phyloP scores from a whole-genome alignment of 2,113 vertebrate species.

The Ailurus styani region DNA sequence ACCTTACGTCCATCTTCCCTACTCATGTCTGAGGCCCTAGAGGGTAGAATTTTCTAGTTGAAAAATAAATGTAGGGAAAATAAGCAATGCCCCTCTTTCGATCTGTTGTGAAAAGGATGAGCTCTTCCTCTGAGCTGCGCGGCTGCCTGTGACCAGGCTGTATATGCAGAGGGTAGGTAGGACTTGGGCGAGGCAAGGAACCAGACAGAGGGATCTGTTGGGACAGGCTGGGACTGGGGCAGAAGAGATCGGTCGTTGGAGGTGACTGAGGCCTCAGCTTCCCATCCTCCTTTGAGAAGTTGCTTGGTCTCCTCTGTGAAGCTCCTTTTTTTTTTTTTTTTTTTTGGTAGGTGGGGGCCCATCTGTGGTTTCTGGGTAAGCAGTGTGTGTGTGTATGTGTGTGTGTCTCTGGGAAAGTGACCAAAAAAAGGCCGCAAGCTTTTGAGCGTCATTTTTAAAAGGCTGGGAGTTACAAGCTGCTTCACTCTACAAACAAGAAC shows the following conservation, averaged over 20 bases:
- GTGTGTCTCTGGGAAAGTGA: neutral
- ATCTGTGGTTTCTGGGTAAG: slow-evolving; percentile 26
- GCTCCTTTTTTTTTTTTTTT: neutral
- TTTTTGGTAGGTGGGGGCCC: no score
- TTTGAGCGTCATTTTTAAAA: slow-evolving; percentile 25
- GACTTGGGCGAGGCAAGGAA: neutral
- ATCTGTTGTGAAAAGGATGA: neutral
- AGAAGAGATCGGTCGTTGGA: neutral
- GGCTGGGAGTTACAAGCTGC: neutral
- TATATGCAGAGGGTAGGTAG: no score
- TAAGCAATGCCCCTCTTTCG: neutral
- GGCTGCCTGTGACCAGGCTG: neutral
- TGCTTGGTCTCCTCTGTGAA: neutral
- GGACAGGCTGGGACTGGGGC: neutral
- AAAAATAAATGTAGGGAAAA: neutral
- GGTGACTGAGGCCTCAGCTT: neutral
- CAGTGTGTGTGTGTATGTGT: neutral
- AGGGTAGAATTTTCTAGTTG: neutral
- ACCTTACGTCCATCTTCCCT: neutral
- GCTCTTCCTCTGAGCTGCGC: neutral
- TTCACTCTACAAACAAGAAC: neutral
- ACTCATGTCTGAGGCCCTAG: neutral
- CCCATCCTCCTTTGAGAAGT: neutral
- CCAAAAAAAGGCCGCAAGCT: neutral
- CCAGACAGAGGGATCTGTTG: neutral